Evolutionary conservation across 2,888 invertebrate genomes (phyloP).

Genomic region (Volucella inflata): DNA sequence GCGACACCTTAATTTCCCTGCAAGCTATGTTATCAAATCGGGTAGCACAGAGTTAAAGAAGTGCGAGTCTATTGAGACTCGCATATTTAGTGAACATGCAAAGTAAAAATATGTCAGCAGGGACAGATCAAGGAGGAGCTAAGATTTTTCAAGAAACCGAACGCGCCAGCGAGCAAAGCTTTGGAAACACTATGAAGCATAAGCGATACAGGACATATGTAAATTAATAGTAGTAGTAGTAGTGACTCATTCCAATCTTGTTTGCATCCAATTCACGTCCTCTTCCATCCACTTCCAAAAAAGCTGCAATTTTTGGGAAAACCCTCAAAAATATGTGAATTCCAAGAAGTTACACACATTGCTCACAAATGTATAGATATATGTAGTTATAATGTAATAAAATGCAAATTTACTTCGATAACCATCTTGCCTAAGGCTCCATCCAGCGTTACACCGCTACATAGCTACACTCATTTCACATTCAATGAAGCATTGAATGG

Average conservation of each 20-base stretch:
- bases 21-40: no score
- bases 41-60: no score
- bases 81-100: no score
- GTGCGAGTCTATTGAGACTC: no score
- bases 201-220: no score
- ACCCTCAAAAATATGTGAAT: conserved; percentile 24
- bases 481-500: conserved; percentile 72
- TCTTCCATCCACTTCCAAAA: background rate
- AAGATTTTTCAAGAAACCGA: no score
- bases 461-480: conserved; percentile 56
- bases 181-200: no score
- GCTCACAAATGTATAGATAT: background rate
- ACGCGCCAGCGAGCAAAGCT: no score
- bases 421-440: conserved; percentile 9
- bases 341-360: background rate
- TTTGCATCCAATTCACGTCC: conserved; percentile 12
- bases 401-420: conserved; percentile 34
- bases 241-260: background rate
- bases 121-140: no score
- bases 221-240: no score
- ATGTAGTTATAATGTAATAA: conserved; percentile 8
- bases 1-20: no score
- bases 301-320: conserved; percentile 9
- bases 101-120: no score
- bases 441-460: conserved; percentile 7